Evolutionary conservation across 2,888 invertebrate genomes (phyloP), one percentile per base, ranked within the genome.

Genomic region (Tenodera sinensis): DNA sequence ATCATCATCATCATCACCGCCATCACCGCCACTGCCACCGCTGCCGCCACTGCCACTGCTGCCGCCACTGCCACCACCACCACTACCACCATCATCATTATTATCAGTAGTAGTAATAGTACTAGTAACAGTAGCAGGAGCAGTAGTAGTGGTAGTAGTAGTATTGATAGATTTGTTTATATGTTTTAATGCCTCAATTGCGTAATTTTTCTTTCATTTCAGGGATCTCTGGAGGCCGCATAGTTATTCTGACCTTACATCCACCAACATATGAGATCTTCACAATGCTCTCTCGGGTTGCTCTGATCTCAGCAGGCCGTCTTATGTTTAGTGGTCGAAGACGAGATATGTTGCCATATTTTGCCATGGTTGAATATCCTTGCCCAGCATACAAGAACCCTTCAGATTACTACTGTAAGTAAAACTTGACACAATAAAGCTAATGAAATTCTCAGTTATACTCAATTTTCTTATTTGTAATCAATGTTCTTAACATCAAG

Each of bases 341-440:
- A 92, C 95, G 97, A 92, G 97, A 98, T 93, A 97, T 99, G 96
- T 95, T 98, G 93, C 96, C 97, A 92, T 99, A 99, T 94, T 99
- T 99, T 94, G 97, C 97, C 88, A 96, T 96, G 88, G 96, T 96
- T 8, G 98, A 98, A 92, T 99, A 98, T 94, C 98, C 98, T 3
- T 99, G 98, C 93, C 99, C 99, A 25, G 97, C 98, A 0, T 98
- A 97, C 93, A 99, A 99, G 93, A 99, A 99, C 93, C 98, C 98
- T 87, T 98, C 98, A 0, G 99, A 99, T 94, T 99, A 99, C 93
- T 99, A 99, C 93, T 95, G 97, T 98, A 94, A 96, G 97, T 95
- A 20, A 71, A 71, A 71, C 9, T 12, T 12, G 8, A 9, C 42
- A 42, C 12, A 9, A 42, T 42, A 42, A 42, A 42, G 12, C 42